Conservation (phyloP, 2,113 vertebrate species). For the Chaetorhynchus papuensis region DNA sequence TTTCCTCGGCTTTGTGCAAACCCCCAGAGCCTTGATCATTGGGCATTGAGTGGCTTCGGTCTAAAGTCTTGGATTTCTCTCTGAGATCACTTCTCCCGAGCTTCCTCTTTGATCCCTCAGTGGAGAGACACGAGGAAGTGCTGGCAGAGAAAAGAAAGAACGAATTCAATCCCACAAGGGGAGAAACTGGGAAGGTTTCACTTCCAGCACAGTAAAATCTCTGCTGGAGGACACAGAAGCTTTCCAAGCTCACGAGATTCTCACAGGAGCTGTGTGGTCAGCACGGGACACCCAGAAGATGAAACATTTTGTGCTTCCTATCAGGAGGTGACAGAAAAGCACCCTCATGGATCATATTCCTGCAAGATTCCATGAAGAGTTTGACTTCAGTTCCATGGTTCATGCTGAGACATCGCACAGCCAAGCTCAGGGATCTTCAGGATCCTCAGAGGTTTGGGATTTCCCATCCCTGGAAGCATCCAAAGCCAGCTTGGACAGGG, state of each 20-base stretch:
- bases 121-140: not conserved
- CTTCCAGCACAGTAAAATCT: not conserved
- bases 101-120: conserved; percentile 11
- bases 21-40: conserved; percentile 7
- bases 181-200: not conserved
- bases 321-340: not conserved
- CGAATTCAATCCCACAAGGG: not conserved
- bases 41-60: not conserved
- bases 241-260: not conserved
- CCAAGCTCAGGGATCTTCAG: not conserved
- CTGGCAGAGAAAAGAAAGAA: not conserved
- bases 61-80: conserved; percentile 34
- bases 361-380: not conserved
- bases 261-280: not conserved
- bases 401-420: not conserved
- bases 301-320: not conserved
- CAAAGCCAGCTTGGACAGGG: not conserved
- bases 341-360: not conserved
- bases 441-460: not conserved
- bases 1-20: not conserved
- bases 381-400: not conserved
- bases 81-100: not conserved
- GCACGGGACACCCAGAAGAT: not conserved
- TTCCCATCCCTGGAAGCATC: not conserved
- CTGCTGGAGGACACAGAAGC: not conserved